phyloP scores from a whole-genome alignment of 2,888 invertebrate genomes.

The Dilophus febrilis region DNA sequence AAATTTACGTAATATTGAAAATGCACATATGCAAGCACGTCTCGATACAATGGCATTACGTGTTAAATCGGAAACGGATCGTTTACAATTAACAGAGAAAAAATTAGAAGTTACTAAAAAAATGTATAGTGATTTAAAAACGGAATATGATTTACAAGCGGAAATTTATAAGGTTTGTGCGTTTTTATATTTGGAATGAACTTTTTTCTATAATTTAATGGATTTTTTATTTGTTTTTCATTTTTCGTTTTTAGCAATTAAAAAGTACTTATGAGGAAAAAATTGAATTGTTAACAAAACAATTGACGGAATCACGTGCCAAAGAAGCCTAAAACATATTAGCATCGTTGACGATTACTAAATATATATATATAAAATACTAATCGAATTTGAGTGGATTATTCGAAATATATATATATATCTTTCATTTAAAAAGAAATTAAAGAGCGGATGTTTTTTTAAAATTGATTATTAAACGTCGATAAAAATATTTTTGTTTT shows the following conservation, averaged over 20 bases:
- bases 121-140: constrained; percentile 56
- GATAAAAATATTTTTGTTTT: too few relatives aligned
- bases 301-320: constrained; percentile 13
- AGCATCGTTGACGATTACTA: too few relatives aligned
- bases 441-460: too few relatives aligned
- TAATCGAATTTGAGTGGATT: too few relatives aligned
- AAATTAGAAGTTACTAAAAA: constrained; percentile 53
- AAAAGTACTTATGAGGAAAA: constrained; percentile 50
- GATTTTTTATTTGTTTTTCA: constrained; percentile 2
- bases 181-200: too few relatives aligned
- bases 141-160: constrained; percentile 62
- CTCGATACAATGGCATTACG: constrained; percentile 50
- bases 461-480: too few relatives aligned
- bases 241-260: constrained; percentile 33
- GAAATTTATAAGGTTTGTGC: constrained; percentile 46
- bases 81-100: constrained; percentile 47
- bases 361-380: too few relatives aligned
- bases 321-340: too few relatives aligned
- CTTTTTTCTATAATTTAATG: too few relatives aligned
- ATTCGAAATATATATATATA: too few relatives aligned
- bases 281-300: constrained; percentile 26
- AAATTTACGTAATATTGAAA: constrained; percentile 60
- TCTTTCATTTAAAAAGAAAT: too few relatives aligned
- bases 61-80: constrained; percentile 53
- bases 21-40: constrained; percentile 56